Evolutionary conservation across 2,888 invertebrate genomes (phyloP).

Genomic region (Isotomurus palustris): DNA sequence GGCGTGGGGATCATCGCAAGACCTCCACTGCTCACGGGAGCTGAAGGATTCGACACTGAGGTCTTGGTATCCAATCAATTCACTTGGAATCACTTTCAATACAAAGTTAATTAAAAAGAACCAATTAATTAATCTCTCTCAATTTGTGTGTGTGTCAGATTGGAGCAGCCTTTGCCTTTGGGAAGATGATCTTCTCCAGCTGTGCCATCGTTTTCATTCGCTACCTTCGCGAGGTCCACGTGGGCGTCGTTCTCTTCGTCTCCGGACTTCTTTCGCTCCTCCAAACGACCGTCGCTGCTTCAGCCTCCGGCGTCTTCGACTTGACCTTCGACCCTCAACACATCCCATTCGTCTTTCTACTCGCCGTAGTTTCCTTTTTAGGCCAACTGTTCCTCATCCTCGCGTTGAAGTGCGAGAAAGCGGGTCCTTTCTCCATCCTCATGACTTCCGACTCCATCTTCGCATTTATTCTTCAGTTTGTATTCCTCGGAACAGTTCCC

Average conservation of each 20-base stretch:
- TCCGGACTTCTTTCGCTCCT: conserved; percentile 16
- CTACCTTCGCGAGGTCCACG: conserved; percentile 23
- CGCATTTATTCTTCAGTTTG: conserved; percentile 27
- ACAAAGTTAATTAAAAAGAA: neutral
- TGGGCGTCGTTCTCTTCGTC: conserved; percentile 13
- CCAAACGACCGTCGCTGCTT: conserved; percentile 6
- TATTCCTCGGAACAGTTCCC: conserved; percentile 18
- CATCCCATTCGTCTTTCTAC: conserved; percentile 6
- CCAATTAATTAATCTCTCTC: too few species aligned
- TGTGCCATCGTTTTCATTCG: conserved; percentile 22
- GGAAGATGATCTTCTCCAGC: conserved; percentile 10
- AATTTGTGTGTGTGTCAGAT: conserved; percentile 14
- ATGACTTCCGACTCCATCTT: neutral
- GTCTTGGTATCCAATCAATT: conserved; percentile 3
- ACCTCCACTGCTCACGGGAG: conserved; percentile 11
- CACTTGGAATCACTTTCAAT: neutral
- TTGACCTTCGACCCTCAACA: conserved; percentile 11
- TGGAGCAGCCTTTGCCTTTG: conserved; percentile 20
- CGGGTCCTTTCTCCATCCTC: neutral
- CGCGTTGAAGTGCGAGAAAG: conserved; percentile 9
- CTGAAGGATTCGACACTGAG: neutral
- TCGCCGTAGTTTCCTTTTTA: conserved; percentile 15
- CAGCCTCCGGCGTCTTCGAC: conserved; percentile 16
- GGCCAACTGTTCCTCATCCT: conserved; percentile 18
- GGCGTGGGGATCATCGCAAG: conserved; percentile 10